These are phyloP conservation scores for Eugnorisma glareosa DNA, from an alignment of 2,888 invertebrate genomes.

Conservation along the genomic window DNA sequence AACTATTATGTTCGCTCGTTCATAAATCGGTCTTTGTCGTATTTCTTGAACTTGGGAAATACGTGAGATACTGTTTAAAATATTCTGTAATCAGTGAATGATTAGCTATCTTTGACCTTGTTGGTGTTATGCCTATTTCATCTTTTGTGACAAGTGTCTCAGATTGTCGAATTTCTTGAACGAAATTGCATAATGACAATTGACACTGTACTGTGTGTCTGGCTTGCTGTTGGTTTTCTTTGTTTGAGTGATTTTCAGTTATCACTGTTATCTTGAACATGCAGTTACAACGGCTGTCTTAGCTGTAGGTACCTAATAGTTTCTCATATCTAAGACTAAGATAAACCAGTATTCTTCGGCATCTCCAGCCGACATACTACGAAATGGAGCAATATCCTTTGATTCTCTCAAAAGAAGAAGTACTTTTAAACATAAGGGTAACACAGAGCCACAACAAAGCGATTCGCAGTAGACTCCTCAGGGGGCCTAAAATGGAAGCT, in stretches of 20 bases:
- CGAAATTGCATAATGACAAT: constrained; percentile 1
- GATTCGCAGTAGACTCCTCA: too few relatives aligned
- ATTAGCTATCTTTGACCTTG: constrained; percentile 51
- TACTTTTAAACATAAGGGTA: background rate
- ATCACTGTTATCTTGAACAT: background rate
- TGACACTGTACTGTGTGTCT: background rate
- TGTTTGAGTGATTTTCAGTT: background rate
- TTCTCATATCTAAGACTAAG: background rate
- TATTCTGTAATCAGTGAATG: constrained; percentile 35
- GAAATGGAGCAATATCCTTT: background rate
- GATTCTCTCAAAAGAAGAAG: background rate
- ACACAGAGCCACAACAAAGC: background rate
- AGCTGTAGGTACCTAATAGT: background rate
- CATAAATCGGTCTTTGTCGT: constrained; percentile 35
- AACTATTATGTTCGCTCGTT: constrained; percentile 34
- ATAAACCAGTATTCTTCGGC: background rate
- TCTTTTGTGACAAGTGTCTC: constrained; percentile 1
- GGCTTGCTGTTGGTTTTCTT: background rate
- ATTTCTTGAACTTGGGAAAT: constrained; percentile 50
- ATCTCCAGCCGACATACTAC: too few relatives aligned
- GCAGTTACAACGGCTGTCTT: background rate
- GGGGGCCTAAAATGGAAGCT: too few relatives aligned
- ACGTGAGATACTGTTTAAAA: constrained; percentile 27
- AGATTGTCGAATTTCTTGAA: background rate
- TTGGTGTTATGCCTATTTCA: background rate